Evolutionary conservation across 92 coral and sea anemone species (phyloP), one percentile per base, ranked within the genome.

Genomic region (Galaxea fascicularis): DNA sequence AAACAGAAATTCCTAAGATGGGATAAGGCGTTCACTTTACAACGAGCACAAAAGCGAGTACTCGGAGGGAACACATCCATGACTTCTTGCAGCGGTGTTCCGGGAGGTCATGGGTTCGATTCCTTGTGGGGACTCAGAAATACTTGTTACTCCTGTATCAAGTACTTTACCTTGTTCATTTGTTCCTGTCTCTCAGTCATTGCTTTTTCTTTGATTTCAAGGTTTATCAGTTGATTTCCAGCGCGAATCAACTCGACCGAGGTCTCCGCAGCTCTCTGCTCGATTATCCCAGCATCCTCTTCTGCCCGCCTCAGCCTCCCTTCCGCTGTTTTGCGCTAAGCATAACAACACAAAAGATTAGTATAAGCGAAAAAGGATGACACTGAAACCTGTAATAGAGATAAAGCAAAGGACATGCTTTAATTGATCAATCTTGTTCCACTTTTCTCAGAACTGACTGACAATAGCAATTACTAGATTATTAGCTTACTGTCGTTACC

Each of bases 281-380:
- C 94, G 74, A 93, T 91, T 28, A 84, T 74, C 73, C 90, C 89
- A 20, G 94, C 97, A 76, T 93, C 97, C 59, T 88, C 88, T 67
- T 91, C 93, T 18, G 90, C 92, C 72, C 81, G 92, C 35, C 87
- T 88, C 64, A 91, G 74, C 35, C 90, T 85, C 14, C 85, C 94
- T 57, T 88, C 92, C 26, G 86, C 89, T 27, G 85, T 80, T 65
- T 89, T 89, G 31, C 91, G 87, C 97, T 93, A 49, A 77, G 13
- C 35, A 41, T n/a, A n/a, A n/a, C n/a, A n/a, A n/a, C n/a, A n/a
- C 24, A 41, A 27, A 64, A 60, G 58, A 59, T 45, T 65, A 18
- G 25, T 3, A 9, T 12, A 12, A 49, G 18, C 20, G 26, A n/a
- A 73, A 39, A 24, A 73, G 12, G 17, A 1, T 26, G 41, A 25